Evolutionary conservation across 2,888 invertebrate genomes (phyloP).

Genomic region (Tetragnatha montana): DNA sequence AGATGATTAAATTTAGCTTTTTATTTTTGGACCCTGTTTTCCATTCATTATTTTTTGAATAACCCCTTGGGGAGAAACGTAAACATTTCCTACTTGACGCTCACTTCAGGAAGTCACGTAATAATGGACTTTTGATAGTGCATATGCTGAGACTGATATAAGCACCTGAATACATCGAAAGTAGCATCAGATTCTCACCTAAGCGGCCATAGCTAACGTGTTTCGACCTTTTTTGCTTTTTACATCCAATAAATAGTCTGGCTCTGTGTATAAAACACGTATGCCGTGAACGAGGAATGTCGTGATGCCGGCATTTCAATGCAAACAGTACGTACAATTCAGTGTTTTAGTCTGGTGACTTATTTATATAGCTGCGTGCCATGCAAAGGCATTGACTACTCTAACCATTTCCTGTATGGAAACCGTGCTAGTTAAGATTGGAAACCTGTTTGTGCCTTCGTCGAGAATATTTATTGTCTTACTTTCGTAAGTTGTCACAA

Average conservation of each 20-base stretch:
- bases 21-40: no score
- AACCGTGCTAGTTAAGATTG: no score
- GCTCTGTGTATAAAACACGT: not conserved
- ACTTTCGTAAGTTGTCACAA: no score
- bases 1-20: no score
- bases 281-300: not conserved
- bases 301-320: slow-evolving; percentile 19
- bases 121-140: not conserved
- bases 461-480: no score
- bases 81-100: slow-evolving; percentile 16
- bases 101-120: slow-evolving; percentile 29
- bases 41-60: not conserved
- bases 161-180: slow-evolving; percentile 38
- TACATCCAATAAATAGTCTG: slow-evolving; percentile 29
- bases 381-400: not conserved
- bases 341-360: not conserved
- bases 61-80: slow-evolving; percentile 11
- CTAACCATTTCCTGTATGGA: slow-evolving; percentile 10
- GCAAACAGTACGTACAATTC: slow-evolving; percentile 12
- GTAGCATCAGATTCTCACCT: slow-evolving; percentile 24
- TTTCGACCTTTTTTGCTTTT: slow-evolving; percentile 8
- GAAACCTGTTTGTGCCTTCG: no score
- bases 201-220: slow-evolving; percentile 10
- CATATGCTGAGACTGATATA: slow-evolving; percentile 18
- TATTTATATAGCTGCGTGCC: not conserved